A percentile compares a stretch with the other conserved stretches of the same genome.
Conservation (phyloP, 1,140 invertebrate genomes). For the Drosophila lini region DNA sequence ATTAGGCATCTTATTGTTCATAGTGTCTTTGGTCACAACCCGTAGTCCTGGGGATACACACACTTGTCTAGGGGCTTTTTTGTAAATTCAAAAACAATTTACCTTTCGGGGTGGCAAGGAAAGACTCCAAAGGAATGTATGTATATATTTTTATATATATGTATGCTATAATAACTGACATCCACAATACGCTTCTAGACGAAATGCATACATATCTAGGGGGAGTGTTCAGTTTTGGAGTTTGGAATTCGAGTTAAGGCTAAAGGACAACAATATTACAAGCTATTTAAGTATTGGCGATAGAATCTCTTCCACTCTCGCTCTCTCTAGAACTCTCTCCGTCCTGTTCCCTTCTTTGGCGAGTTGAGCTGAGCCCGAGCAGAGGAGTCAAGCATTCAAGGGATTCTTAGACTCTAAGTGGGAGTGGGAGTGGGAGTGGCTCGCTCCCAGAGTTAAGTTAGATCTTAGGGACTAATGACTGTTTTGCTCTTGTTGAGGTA, state of each 20-base stretch:
- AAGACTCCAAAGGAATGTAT: conserved; percentile 12
- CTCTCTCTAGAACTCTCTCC: not conserved
- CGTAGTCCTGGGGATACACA: not conserved
- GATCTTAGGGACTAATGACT: conserved; percentile 71
- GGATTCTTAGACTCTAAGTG: conserved; percentile 31
- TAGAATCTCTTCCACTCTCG: conserved; percentile 43
- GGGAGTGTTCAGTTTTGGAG: conserved; percentile 21
- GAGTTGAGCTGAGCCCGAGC: conserved; percentile 6
- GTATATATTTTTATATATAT: conserved; percentile 20
- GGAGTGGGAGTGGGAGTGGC: conserved; percentile 1
- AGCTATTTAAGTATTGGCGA: conserved; percentile 79
- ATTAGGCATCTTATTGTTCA: not conserved
- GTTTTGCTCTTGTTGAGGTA: conserved; percentile 64
- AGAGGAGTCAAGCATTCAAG: conserved; percentile 18
- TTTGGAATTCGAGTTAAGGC: conserved; percentile 43
- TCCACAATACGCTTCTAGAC: conserved; percentile 39
- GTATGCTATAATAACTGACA: conserved; percentile 59
- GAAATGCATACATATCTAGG: conserved; percentile 52
- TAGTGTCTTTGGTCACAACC: not conserved
- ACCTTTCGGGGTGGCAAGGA: conserved; percentile 15
- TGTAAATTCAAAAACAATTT: conserved; percentile 72
- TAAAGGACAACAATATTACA: conserved; percentile 58
- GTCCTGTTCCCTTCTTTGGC: conserved; percentile 4
- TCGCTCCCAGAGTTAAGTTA: not conserved
- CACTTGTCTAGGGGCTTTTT: not conserved